Percentiles rank a stretch among this genome's conserved stretches.
Evolutionary conservation across 2,797 vertebrate species (phyloP).

Genomic region (Amblyraja radiata): DNA sequence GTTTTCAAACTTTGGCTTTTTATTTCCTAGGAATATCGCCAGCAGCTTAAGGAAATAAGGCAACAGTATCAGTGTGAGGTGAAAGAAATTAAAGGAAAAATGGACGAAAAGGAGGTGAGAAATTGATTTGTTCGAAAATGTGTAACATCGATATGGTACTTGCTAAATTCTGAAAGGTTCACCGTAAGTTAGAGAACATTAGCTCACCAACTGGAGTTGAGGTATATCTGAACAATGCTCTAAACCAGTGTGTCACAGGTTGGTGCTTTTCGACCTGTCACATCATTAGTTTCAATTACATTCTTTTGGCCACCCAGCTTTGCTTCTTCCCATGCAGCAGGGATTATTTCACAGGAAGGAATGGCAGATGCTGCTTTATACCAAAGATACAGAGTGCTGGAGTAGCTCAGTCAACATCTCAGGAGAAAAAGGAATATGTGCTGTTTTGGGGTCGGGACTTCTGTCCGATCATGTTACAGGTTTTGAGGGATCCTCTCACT

Average conservation of each 20-base stretch:
- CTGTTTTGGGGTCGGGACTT: no score
- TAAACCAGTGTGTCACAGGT: not conserved
- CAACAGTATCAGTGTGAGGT: constrained; percentile 70
- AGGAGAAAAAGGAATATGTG: not conserved
- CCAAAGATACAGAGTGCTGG: no score
- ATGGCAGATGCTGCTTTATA: no score
- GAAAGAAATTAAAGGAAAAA: constrained; percentile 63
- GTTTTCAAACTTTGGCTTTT: constrained; percentile 6
- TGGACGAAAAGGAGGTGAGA: constrained; percentile 53
- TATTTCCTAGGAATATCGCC: constrained; percentile 68
- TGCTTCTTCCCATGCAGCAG: not conserved
- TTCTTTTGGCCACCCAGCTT: not conserved
- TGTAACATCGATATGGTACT: not conserved
- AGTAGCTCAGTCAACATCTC: no score
- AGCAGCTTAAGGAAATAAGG: constrained; percentile 72
- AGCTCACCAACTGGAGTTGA: not conserved
- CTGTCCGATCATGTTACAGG: no score
- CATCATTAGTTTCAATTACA: not conserved
- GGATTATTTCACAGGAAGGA: not conserved
- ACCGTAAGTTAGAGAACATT: not conserved
- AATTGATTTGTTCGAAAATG: not conserved
- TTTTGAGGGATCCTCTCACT: no score
- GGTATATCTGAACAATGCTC: no score
- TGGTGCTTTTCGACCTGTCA: not conserved
- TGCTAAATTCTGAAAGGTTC: not conserved